Base-by-base conservation (phyloP, 2,888 invertebrate genomes). In the Drosophila nigricruria region DNA sequence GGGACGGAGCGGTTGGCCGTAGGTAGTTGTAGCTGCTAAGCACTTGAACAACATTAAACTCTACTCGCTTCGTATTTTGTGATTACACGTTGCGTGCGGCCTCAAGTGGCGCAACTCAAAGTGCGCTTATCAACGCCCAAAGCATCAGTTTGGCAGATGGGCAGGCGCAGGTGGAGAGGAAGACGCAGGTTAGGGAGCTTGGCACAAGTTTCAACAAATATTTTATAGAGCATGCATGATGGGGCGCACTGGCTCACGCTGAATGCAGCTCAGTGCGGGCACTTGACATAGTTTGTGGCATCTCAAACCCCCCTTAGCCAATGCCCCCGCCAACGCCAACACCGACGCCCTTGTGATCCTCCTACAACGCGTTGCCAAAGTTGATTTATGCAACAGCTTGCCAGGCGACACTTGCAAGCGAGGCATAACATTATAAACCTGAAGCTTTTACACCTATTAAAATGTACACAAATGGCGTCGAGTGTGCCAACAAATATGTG, bases 301-400 rank as follows among this genome's bases (percentile, higher is more conserved):
- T 27, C 58, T 47, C 18, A 0, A 6, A 4, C 0, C 38, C 23
- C 54, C 12, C n/a, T 1, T 4, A 1, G n/a, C 30, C 16, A n/a
- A 18, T 14, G 6, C 25, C 25, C 12, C 20, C 45, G 18, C 30
- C 36, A 10, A 20, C 32, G 16, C 4, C 27, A n/a, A 18, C 12
- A 18, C 38, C 25, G n/a, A 18, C 38, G 14, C 12, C 40, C 30
- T 16, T 40, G 8, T 5, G 50, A 30, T 30, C 18, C 47, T 49
- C 23, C 6, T 20, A 5, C 14, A 12, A 12, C 16, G 42, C 30
- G 42, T 32, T 40, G 47, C 77, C 76, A 74, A 81, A 74, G 85
- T 79, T 85, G 84, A 88, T 82, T 85, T 88, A 85, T 85, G 88
- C 84, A 88, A 88, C 84, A 84, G 85, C 84, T 84, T 76, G 80